Conservation (phyloP, 64 coral and sea anemone species). For the Actinia equina region DNA sequence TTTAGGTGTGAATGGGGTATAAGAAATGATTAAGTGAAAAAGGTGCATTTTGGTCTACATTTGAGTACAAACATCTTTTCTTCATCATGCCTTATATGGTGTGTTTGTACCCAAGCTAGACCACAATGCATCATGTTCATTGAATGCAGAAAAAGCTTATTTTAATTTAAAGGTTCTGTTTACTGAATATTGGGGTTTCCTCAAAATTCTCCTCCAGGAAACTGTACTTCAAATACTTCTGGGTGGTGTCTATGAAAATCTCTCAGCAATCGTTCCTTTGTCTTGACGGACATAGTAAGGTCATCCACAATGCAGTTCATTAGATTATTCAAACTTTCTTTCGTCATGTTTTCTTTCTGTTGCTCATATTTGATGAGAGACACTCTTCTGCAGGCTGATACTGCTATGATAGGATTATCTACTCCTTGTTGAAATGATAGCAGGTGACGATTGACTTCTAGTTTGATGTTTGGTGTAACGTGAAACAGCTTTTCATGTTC, state of each 20-base stretch:
- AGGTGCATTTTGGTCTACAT: too few relatives aligned
- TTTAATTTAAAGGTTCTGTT: too few relatives aligned
- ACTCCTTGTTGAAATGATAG: background rate
- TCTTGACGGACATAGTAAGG: conserved; percentile 25
- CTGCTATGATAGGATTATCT: background rate
- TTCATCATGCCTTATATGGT: too few relatives aligned
- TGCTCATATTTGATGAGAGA: conserved; percentile 10
- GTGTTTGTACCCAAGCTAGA: too few relatives aligned
- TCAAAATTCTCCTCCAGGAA: conserved; percentile 43
- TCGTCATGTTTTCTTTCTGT: conserved; percentile 21
- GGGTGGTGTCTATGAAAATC: conserved; percentile 34
- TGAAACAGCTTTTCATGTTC: conserved; percentile 30
- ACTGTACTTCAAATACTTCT: conserved; percentile 29
- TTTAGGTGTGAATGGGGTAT: too few relatives aligned
- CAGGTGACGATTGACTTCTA: conserved; percentile 26
- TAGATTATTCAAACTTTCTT: conserved; percentile 14
- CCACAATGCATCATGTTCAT: too few relatives aligned
- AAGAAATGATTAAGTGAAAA: too few relatives aligned
- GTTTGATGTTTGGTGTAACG: background rate
- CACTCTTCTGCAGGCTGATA: conserved; percentile 19
- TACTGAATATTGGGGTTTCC: background rate
- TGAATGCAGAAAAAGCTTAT: too few relatives aligned
- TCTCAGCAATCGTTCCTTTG: conserved; percentile 29
- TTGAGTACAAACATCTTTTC: too few relatives aligned
- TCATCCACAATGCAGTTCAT: conserved; percentile 37